These are phyloP conservation scores for Aythya baeri DNA, from an alignment of 2,113 vertebrate genomes.

Conservation along the genomic window DNA sequence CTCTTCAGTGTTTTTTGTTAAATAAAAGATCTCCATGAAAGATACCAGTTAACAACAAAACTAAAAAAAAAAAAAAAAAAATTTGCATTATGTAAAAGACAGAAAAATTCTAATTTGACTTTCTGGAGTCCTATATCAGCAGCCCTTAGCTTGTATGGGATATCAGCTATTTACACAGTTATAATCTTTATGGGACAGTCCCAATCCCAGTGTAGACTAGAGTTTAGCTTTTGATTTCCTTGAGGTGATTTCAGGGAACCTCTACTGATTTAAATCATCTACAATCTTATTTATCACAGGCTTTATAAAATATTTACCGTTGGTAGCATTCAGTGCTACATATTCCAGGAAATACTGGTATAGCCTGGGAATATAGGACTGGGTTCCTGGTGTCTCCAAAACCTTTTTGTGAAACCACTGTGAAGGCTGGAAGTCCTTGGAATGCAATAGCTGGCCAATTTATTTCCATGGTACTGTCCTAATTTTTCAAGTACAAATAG, in stretches of 20 bases:
- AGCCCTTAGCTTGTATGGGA: neutral
- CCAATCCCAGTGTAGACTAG: neutral
- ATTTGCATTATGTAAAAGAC: no score
- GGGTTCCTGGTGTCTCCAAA: neutral
- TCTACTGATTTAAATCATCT: neutral
- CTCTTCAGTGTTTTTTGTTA: neutral
- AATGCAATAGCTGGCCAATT: neutral
- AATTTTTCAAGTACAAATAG: neutral
- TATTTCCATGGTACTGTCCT: neutral
- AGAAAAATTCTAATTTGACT: neutral
- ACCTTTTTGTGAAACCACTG: neutral
- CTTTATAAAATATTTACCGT: neutral
- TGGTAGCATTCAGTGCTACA: neutral
- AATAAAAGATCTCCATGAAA: neutral
- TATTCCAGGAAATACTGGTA: neutral
- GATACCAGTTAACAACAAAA: neutral
- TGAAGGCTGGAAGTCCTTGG: accelerated
- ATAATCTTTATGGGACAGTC: neutral
- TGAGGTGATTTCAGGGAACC: neutral
- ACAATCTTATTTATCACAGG: neutral
- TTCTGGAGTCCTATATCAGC: neutral
- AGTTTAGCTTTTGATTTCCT: neutral
- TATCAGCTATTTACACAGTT: neutral
- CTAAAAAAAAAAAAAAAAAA: neutral
- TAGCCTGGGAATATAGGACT: neutral